These are phyloP conservation scores for Ptychodera flava DNA, from an alignment of 35 echinoderm and acorn worm species.

Conservation along the genomic window DNA sequence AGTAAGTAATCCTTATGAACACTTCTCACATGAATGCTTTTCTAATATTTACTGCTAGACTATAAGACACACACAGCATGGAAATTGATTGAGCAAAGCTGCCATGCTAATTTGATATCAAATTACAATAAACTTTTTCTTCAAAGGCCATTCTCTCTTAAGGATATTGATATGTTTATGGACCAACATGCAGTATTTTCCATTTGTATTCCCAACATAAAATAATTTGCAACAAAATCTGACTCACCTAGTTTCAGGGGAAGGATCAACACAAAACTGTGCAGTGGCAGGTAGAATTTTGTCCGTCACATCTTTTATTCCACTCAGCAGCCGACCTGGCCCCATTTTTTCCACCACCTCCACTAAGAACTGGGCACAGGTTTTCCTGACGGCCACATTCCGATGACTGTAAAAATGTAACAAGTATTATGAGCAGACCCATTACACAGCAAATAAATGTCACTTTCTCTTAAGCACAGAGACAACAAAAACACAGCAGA, in stretches of 20 bases:
- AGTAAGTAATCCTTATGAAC: no score
- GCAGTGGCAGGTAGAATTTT: constrained; percentile 64
- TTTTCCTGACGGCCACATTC: constrained; percentile 57
- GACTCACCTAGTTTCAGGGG: constrained; percentile 86
- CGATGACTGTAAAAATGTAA: constrained; percentile 57
- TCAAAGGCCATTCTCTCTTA: background rate
- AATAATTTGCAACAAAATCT: background rate
- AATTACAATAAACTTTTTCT: no score
- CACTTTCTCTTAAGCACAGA: no score
- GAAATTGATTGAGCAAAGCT: no score
- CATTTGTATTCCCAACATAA: background rate
- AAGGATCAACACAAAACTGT: constrained; percentile 45
- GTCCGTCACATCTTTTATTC: constrained; percentile 96
- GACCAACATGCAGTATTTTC: background rate
- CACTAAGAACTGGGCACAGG: constrained; percentile 60
- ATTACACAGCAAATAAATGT: no score
- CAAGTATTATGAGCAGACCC: no score
- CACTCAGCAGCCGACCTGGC: constrained; percentile 84
- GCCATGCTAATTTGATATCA: no score
- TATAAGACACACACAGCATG: no score
- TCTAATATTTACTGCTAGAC: no score
- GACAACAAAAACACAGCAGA: no score
- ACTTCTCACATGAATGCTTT: no score
- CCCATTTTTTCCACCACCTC: constrained; percentile 77
- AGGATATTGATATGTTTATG: background rate